Evolutionary conservation across 2,888 invertebrate species (phyloP), one percentile per base, ranked within the genome.

Genomic region (Phalera bucephala): DNA sequence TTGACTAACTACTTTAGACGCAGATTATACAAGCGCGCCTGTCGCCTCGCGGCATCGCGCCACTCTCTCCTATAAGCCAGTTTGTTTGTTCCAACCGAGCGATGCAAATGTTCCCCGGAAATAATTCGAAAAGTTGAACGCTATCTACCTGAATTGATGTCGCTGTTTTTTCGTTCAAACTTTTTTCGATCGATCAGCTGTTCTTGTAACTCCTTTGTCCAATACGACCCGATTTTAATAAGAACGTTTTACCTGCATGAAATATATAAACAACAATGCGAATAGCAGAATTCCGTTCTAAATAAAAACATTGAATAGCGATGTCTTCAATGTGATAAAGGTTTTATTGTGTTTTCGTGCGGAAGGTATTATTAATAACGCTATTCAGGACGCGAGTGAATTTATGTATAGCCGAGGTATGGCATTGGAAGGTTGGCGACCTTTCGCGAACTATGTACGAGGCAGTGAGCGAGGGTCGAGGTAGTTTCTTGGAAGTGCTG

Each of bases 121-220:
- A 43, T 43, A 31, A 45, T 49, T 40, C 36, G 21, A 37, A 41
- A 41, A 34, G 31, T 45, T 17, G 32, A 44, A 45, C 42, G 29
- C 32, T 46, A 41, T 55, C 46, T 63, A 58, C 56, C 61, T 54
- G 59, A 54, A 45, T 43, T 33, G 29, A 34, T 23, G 31, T 44
- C 38, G 41, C 28, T 39, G 34, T 32, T 38, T 41, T 43, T 48
- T 51, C 40, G 21, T 22, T 32, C 7, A 27, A 33, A 38, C 13
- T 40, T 52, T 53, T 52, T 55, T 52, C 34, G 20, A 36, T 49
- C 40, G 40, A 59, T 60, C 67, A 67, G 64, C 66, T 68, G 66
- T 66, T 60, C 40, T 44, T 39, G 34, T 45, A 39, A 52, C 23
- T 52, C 45, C 46, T 59, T 68, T 65, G 61, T 65, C 46, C 40